Conservation (phyloP, 2,797 vertebrate species). For the Pseudochromis fuscus region DNA sequence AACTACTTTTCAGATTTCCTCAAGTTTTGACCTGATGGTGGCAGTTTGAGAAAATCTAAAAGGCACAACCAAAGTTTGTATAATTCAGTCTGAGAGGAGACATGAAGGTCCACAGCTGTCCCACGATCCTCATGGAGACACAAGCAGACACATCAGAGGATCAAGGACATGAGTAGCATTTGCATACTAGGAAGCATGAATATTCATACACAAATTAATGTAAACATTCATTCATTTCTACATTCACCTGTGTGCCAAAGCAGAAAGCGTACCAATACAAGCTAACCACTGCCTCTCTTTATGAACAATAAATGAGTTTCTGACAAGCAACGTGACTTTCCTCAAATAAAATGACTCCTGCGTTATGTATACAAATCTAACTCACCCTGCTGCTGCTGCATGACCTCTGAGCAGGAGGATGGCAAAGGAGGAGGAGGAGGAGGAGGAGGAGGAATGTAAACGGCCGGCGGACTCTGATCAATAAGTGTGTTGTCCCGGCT, state of each 20-base stretch:
- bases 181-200: too few relatives aligned
- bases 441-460: constrained; percentile 29
- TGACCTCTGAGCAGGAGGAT: constrained; percentile 62
- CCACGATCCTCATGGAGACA: too few relatives aligned
- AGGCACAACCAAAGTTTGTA: background rate
- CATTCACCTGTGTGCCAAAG: too few relatives aligned
- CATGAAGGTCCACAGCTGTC: too few relatives aligned
- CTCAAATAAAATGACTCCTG: background rate
- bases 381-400: constrained; percentile 3
- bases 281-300: background rate
- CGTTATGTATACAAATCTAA: constrained; percentile 14
- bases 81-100: too few relatives aligned
- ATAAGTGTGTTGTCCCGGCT: constrained; percentile 75
- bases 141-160: too few relatives aligned
- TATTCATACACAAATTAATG: too few relatives aligned
- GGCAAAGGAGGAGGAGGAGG: constrained; percentile 10
- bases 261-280: too few relatives aligned
- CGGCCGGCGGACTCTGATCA: constrained; percentile 63
- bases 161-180: background rate
- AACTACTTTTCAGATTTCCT: too few relatives aligned
- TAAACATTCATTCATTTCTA: too few relatives aligned
- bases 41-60: too few relatives aligned
- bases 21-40: too few relatives aligned
- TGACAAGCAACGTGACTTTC: background rate
- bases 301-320: background rate